These are phyloP conservation scores for Chionoecetes opilio DNA, from an alignment of 1,140 invertebrate species.

Conservation along the genomic window DNA sequence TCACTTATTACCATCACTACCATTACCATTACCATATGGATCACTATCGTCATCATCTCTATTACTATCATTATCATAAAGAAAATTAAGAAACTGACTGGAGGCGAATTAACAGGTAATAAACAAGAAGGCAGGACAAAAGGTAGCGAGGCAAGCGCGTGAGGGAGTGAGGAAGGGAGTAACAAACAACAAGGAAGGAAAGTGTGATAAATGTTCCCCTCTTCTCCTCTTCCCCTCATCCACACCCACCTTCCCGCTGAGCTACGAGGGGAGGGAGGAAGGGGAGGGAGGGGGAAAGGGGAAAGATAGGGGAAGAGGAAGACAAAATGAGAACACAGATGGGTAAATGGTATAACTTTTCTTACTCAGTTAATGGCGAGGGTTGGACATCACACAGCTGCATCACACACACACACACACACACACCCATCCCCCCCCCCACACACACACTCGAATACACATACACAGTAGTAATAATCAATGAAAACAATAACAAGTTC, in stretches of 20 bases:
- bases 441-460: background rate
- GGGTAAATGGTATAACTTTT: slow-evolving; percentile 59
- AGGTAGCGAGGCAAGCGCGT: too few species aligned
- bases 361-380: slow-evolving; percentile 37
- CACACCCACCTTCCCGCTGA: background rate
- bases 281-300: too few species aligned
- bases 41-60: too few species aligned
- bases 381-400: background rate
- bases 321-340: slow-evolving; percentile 32
- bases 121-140: too few species aligned
- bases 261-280: too few species aligned
- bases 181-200: background rate
- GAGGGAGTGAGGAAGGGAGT: too few species aligned
- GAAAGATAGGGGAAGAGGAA: background rate
- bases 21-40: too few species aligned
- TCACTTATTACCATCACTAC: too few species aligned
- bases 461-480: background rate
- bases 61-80: too few species aligned
- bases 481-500: background rate
- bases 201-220: background rate
- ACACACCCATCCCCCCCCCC: background rate
- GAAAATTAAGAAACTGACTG: too few species aligned
- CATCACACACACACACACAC: background rate
- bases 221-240: too few species aligned
- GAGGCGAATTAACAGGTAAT: too few species aligned